phyloP scores from a whole-genome alignment of 2,888 invertebrate genomes.

The Aphrophora alni region DNA sequence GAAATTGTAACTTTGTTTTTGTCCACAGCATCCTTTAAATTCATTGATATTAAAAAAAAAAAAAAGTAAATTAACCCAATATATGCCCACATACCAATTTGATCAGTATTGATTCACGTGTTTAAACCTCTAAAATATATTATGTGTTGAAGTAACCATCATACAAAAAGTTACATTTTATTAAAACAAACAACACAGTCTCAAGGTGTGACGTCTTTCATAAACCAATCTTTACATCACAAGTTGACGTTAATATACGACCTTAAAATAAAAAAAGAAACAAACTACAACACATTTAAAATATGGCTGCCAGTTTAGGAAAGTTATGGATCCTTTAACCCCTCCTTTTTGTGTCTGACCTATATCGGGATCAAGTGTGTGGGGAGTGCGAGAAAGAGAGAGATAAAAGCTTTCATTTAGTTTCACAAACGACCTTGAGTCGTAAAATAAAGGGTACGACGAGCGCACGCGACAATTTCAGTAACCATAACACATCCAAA shows the following conservation, averaged over 20 bases:
- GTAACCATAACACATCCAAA: slow-evolving; percentile 46
- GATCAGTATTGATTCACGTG: no score
- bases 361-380: background rate
- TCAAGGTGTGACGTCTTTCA: background rate
- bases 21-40: no score
- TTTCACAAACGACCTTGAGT: background rate
- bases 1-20: no score
- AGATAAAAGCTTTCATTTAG: background rate
- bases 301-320: background rate
- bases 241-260: background rate
- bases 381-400: background rate
- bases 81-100: no score
- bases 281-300: background rate
- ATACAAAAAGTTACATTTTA: no score
- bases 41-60: no score
- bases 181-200: no score
- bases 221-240: background rate
- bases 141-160: no score
- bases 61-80: no score
- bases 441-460: slow-evolving; percentile 10
- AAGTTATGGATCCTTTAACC: background rate
- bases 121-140: no score
- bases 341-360: background rate
- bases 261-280: background rate
- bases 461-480: slow-evolving; percentile 25